A percentile compares a stretch with the other conserved stretches of the same genome.
Conservation (phyloP, 2,888 invertebrate species). For the Ypsolopha scabrella region DNA sequence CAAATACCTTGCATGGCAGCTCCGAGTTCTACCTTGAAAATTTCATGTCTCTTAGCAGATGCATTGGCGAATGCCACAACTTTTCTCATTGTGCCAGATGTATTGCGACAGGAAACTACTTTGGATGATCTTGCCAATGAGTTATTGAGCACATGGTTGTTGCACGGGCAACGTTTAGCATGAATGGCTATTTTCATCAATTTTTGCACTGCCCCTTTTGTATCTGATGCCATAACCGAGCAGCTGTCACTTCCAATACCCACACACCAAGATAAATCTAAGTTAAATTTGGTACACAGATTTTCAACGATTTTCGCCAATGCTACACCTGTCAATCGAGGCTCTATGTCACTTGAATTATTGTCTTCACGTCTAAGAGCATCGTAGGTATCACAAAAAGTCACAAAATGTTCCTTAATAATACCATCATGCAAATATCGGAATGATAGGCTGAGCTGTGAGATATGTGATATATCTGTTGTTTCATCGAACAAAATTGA, state of each 20-base stretch:
- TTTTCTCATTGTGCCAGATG: conserved; percentile 10
- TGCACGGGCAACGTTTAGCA: conserved; percentile 19
- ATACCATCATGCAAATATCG: conserved; percentile 14
- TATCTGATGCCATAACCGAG: conserved; percentile 20
- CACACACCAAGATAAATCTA: conserved; percentile 14
- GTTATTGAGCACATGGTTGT: conserved; percentile 20
- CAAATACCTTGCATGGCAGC: conserved; percentile 10
- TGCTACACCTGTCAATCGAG: conserved; percentile 14
- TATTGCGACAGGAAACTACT: conserved; percentile 13
- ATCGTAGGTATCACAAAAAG: conserved; percentile 8
- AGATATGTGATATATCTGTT: conserved; percentile 14
- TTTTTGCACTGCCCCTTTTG: conserved; percentile 18
- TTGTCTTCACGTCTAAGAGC: conserved; percentile 6
- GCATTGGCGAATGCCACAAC: conserved; percentile 11
- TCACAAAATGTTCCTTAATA: conserved; percentile 10
- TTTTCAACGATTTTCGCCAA: conserved; percentile 16
- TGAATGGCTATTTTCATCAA: conserved; percentile 10
- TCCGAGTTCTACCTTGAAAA: conserved; percentile 7
- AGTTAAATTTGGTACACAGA: conserved; percentile 13
- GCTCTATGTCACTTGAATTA: conserved; percentile 9
- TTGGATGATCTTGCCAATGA: conserved; percentile 16
- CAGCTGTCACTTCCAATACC: conserved; percentile 22
- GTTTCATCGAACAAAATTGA: conserved; percentile 23
- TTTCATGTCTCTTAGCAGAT: conserved; percentile 9
- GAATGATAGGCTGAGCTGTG: conserved; percentile 17